These are phyloP conservation scores for Numenius phaeopus DNA, from an alignment of 2,797 vertebrate species.

Conservation along the genomic window DNA sequence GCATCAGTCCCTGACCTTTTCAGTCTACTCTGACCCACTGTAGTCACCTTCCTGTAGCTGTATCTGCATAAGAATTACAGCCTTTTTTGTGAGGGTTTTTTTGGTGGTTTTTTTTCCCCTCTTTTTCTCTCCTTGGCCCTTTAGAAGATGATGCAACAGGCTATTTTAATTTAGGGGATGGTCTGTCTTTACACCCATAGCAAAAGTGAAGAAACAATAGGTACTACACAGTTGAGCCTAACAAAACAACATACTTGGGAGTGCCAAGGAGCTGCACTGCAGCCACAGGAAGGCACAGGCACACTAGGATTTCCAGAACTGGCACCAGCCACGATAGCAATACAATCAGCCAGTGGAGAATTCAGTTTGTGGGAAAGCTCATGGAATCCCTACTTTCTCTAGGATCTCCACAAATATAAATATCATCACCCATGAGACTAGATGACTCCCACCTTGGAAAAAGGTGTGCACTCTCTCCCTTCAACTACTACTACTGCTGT, in stretches of 20 bases:
- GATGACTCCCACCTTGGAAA: not conserved
- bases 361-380: not conserved
- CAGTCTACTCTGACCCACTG: not conserved
- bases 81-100: not conserved
- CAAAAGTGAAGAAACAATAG: not conserved
- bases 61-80: not conserved
- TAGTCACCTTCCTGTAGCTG: not conserved
- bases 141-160: not conserved
- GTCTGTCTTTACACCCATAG: not conserved
- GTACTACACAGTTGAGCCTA: not conserved
- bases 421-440: not conserved
- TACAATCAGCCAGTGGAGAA: not conserved
- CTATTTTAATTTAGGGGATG: not conserved
- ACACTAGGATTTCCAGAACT: not conserved
- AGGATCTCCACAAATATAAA: not conserved
- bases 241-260: not conserved
- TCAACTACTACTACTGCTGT: too few species aligned
- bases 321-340: not conserved
- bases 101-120: rapidly evolving
- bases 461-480: not conserved
- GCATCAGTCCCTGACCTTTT: not conserved
- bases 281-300: not conserved
- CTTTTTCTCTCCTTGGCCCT: not conserved
- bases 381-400: not conserved
- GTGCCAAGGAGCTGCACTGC: rapidly evolving